Evolutionary conservation across 2,888 invertebrate species (phyloP).

Genomic region (Strigamia crassipes): DNA sequence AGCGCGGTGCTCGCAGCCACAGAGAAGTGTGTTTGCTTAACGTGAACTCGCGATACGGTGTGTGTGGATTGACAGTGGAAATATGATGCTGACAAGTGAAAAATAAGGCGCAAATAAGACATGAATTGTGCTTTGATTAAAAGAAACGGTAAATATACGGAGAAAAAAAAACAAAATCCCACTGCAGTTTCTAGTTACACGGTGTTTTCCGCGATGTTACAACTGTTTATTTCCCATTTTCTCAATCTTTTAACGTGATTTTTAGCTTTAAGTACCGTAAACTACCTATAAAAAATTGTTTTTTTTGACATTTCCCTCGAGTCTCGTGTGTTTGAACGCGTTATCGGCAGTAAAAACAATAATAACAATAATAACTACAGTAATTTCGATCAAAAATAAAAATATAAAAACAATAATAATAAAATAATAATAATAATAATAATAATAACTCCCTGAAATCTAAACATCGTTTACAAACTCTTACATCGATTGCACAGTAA

Average conservation of each 20-base stretch:
- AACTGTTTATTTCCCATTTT: too few relatives aligned
- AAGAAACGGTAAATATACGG: not conserved
- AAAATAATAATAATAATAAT: not conserved
- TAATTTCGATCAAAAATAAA: too few relatives aligned
- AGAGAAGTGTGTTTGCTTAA: slow-evolving; percentile 25
- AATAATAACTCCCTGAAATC: not conserved
- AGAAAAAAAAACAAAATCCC: not conserved
- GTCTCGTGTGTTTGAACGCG: too few relatives aligned
- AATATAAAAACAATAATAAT: too few relatives aligned
- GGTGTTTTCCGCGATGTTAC: too few relatives aligned
- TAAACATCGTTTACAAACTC: not conserved
- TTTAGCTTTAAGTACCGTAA: too few relatives aligned
- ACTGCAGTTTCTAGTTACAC: too few relatives aligned
- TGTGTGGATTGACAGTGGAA: slow-evolving; percentile 27
- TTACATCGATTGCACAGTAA: slow-evolving; percentile 2
- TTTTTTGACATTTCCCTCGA: too few relatives aligned
- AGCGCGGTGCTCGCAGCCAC: slow-evolving; percentile 14
- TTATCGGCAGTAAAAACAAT: too few relatives aligned
- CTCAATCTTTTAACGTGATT: too few relatives aligned
- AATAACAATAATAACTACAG: too few relatives aligned
- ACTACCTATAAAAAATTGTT: too few relatives aligned
- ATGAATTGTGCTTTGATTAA: slow-evolving; percentile 15
- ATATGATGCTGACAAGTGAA: slow-evolving; percentile 29
- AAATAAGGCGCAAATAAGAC: slow-evolving; percentile 8
- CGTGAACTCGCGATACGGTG: slow-evolving; percentile 24